Evolutionary conservation across 2,888 invertebrate genomes (phyloP), one percentile per base, ranked within the genome.

Genomic region (Tetropium fuscum): DNA sequence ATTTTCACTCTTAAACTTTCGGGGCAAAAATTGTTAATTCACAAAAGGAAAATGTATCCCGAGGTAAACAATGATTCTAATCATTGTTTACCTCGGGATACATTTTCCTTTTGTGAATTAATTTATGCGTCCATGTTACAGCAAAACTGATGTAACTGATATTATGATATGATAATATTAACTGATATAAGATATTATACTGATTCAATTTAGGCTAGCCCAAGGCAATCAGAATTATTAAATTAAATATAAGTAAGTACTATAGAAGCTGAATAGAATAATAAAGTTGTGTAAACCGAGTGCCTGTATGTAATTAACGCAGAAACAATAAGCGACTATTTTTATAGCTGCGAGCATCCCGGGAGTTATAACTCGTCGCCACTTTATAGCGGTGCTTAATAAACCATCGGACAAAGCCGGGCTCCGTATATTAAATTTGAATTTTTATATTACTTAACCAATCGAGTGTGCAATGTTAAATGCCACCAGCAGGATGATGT

Each of bases 361-460:
- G 16, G 22, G 30, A 30, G 53, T 40, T 6, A 13, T 16, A 27
- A n/a, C 41, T 22, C 10, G 32, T 22, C 41, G 18, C 19, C 20
- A 32, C 36, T 61, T 66, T 63, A 63, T 62, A 62, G 65, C 62
- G 58, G 60, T 59, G 55, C 61, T 61, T 64, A 64, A 64, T 63
- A 67, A 64, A 67, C 56, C 61, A 36, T 32, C 27, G 11, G 60
- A 54, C 61, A 59, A 62, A 65, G 64, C 53, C 22, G 25, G 18
- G 53, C 54, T 54, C 19, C 30, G 71, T 72, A 79, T 79, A 80
- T 81, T 80, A 81, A 81, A 81, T 80, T 81, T 78, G 75, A 80
- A 81, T 81, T 81, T 81, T 81, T 80, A 80, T 78, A 79, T 80
- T 74, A 80, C 78, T 78, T 78, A 80, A 78, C 81, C 81, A 81